These are phyloP conservation scores for Platypus cylindrus DNA, from an alignment of 2,888 invertebrate genomes.

Conservation along the genomic window DNA sequence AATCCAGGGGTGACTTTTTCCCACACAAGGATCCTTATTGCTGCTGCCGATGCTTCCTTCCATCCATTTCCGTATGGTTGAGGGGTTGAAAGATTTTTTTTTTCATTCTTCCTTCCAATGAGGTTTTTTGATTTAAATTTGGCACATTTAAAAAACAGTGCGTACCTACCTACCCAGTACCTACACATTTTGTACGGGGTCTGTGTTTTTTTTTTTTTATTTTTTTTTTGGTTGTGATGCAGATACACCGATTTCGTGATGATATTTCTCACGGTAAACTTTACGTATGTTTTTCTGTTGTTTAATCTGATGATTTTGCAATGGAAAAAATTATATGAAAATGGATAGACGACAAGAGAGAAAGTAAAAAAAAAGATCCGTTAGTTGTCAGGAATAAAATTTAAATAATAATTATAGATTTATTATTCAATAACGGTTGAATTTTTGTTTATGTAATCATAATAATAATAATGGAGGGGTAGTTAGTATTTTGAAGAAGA, in stretches of 20 bases:
- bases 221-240: slow-evolving; percentile 5
- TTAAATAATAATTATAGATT: slow-evolving; percentile 6
- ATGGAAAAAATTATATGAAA: too few species aligned
- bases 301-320: slow-evolving; percentile 11
- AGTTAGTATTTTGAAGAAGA: too few species aligned
- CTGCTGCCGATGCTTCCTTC: too few species aligned
- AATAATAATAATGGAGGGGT: too few species aligned
- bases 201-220: slow-evolving; percentile 1
- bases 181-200: neutral
- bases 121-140: slow-evolving; percentile 14
- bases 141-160: slow-evolving; percentile 15
- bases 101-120: slow-evolving; percentile 3
- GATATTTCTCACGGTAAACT: slow-evolving; percentile 15
- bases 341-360: too few species aligned
- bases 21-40: slow-evolving; percentile 21
- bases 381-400: slow-evolving; percentile 8
- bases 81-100: slow-evolving; percentile 12
- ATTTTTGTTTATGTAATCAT: too few species aligned
- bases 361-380: slow-evolving; percentile 5
- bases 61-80: too few species aligned
- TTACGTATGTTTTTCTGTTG: slow-evolving; percentile 16
- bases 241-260: slow-evolving; percentile 8
- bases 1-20: slow-evolving; percentile 25
- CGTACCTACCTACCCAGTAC: too few species aligned
- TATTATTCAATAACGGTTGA: neutral